Conservation (phyloP, 2,797 vertebrate species). For the Euthynnus affinis region DNA sequence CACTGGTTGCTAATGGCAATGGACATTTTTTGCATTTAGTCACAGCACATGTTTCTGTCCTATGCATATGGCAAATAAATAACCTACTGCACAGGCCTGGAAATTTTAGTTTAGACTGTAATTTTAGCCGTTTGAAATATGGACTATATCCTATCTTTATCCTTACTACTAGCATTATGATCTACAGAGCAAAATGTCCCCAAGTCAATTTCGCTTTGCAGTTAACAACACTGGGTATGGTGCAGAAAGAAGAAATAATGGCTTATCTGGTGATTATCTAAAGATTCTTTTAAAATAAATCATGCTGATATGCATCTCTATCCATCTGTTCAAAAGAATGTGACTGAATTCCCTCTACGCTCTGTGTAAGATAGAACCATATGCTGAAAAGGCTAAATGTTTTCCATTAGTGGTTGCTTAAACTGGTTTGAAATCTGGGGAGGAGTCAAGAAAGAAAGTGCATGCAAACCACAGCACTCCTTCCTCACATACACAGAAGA, state of each 20-base stretch:
- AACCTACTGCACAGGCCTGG: constrained; percentile 1
- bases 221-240: constrained; percentile 5
- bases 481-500: constrained; percentile 37
- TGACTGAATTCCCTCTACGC: constrained; percentile 21
- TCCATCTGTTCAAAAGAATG: constrained; percentile 41
- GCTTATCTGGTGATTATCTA: constrained; percentile 8
- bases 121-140: constrained; percentile 2
- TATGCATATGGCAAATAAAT: constrained; percentile 25
- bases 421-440: constrained; percentile 55
- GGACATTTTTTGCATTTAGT: too few relatives aligned
- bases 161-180: background rate
- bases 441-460: constrained; percentile 45
- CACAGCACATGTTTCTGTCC: background rate
- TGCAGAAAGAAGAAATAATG: constrained; percentile 4
- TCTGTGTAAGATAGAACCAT: constrained; percentile 24
- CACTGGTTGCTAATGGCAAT: too few relatives aligned
- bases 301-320: constrained; percentile 11
- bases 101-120: background rate
- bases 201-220: background rate
- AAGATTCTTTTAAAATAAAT: constrained; percentile 32
- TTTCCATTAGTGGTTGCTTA: constrained; percentile 64
- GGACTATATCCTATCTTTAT: background rate
- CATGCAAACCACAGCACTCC: constrained; percentile 46
- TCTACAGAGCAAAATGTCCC: background rate
- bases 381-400: constrained; percentile 38